phyloP scores from a whole-genome alignment of 2,113 vertebrate species.

The Phylloscopus trochilus region DNA sequence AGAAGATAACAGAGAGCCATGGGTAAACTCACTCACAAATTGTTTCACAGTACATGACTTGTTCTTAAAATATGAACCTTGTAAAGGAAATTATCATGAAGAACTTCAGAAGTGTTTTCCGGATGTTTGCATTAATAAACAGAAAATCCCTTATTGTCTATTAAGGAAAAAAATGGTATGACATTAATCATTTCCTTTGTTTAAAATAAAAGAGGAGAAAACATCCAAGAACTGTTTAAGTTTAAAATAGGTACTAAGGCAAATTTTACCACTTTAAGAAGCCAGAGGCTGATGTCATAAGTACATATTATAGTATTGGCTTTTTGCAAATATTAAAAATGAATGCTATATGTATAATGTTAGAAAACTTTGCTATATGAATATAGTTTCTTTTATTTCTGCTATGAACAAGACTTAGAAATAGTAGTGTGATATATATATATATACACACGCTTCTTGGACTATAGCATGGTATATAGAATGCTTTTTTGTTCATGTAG shows the following conservation, averaged over 20 bases:
- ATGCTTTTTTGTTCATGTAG: background rate
- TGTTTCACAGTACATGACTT: background rate
- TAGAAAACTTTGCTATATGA: background rate
- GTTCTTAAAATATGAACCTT: background rate
- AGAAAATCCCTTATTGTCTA: background rate
- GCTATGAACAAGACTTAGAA: background rate
- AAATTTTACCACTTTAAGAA: background rate
- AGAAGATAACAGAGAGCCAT: background rate
- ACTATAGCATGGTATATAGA: background rate
- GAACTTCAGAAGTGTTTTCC: background rate
- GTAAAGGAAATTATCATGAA: background rate
- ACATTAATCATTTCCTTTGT: background rate
- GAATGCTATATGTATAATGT: background rate
- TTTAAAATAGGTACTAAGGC: background rate
- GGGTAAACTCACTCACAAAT: background rate
- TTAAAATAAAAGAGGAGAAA: background rate
- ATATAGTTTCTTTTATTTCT: background rate
- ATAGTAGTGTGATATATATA: background rate
- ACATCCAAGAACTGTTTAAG: background rate
- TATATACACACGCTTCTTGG: background rate
- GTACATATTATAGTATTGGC: background rate
- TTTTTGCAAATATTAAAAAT: background rate
- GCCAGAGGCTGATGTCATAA: background rate
- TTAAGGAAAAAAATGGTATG: background rate
- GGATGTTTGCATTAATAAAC: background rate